Percentiles rank a stretch among this genome's conserved stretches.
phyloP scores from a whole-genome alignment of 2,888 invertebrate species.

The Cotesia congregata region DNA sequence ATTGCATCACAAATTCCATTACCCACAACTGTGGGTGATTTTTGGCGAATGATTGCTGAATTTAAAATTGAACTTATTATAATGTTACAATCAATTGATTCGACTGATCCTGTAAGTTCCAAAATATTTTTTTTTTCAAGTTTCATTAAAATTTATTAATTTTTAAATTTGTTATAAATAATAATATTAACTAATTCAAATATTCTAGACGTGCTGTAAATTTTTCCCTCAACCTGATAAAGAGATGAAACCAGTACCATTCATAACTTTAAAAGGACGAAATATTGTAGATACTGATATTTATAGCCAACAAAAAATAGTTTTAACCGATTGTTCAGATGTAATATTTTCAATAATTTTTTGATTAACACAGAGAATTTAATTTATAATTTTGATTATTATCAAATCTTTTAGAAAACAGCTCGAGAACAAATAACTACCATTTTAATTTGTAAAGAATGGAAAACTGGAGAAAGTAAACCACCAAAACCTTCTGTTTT shows the following conservation, averaged over 20 bases:
- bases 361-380: background rate
- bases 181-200: background rate
- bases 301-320: conserved; percentile 49
- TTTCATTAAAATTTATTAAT: background rate
- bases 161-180: background rate
- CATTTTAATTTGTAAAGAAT: conserved; percentile 58
- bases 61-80: conserved; percentile 66
- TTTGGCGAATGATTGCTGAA: conserved; percentile 71
- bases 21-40: conserved; percentile 69
- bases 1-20: conserved; percentile 71
- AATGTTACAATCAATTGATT: conserved; percentile 66
- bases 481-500: conserved; percentile 58
- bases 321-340: conserved; percentile 52
- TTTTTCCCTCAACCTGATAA: conserved; percentile 53
- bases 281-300: conserved; percentile 44
- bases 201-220: conserved; percentile 57
- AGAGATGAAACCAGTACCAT: conserved; percentile 55
- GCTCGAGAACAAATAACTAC: conserved; percentile 44
- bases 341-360: conserved; percentile 40
- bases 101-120: conserved; percentile 61
- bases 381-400: background rate
- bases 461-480: conserved; percentile 56
- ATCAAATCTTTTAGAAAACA: background rate
- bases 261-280: conserved; percentile 52
- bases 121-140: background rate